Evolutionary conservation across 2,113 vertebrate species (phyloP), one percentile per base, ranked within the genome.

Genomic region (Lepisosteus osseus): DNA sequence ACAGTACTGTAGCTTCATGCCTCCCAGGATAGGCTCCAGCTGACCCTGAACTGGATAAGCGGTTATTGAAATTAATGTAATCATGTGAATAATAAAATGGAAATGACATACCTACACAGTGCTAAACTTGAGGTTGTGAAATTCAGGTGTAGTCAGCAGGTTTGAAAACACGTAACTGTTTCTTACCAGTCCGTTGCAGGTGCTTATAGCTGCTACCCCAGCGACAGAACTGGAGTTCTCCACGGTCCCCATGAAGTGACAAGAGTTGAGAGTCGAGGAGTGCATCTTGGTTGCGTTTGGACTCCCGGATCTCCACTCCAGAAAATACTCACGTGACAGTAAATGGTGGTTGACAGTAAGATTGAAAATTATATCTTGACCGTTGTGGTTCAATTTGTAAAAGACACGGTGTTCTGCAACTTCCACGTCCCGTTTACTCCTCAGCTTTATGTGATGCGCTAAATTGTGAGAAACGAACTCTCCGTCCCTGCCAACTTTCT

Each of bases 121-220:
- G 29, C 29, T 29, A 29, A 29, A 29, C 29, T 29, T 29, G 29
- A 29, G 29, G 29, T 29, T 29, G 29, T 29, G 29, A 1, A 29
- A 29, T 29, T 29, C 29, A 29, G 29, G 29, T 29, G 29, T 29
- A 29, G 29, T 29, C 1, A 29, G 29, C 29, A 29, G 29, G 29
- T 29, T 29, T 29, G 29, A 29, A 2, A 29, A 29, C 29, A 29
- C 29, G 29, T 29, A 51, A 61, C 9, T 42, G 45, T 51, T 77
- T 12, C 96, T 95, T 90, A 99, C 97, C 94, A 99, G 82, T 65
- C 97, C 97, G 42, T 74, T 83, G 75, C 97, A 99, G 29, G 93
- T 88, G 83, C 97, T 99, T 81, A 99, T 87, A 0, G 91, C 92
- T 56, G 96, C 95, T 0, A 81, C 90, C 29, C 97, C 95, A 0